These are phyloP conservation scores for Eunapius fragilis DNA, from an alignment of 37 sponge, comb jelly and placozoan species.

Conservation along the genomic window DNA sequence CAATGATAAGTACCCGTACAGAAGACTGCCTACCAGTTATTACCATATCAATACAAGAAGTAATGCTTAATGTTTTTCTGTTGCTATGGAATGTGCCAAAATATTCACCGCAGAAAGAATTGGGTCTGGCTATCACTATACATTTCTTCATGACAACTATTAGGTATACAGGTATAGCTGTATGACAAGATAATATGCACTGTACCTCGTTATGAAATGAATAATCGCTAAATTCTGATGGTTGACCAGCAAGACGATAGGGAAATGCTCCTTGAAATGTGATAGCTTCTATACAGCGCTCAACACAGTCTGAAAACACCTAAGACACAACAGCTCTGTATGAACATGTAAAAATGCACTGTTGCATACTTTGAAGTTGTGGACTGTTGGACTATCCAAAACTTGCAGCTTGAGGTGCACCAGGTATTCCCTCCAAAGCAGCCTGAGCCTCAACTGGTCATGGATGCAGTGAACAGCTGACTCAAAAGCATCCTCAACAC, in stretches of 20 bases:
- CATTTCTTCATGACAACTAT: no score
- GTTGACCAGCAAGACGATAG: background rate
- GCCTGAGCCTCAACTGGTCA: background rate
- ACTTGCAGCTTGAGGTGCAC: slow-evolving; percentile 2
- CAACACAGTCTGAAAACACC: slow-evolving; percentile 24
- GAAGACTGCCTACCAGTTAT: no score
- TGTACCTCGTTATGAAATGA: slow-evolving; percentile 41
- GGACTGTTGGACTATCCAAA: background rate
- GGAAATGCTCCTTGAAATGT: background rate
- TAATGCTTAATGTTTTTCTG: no score
- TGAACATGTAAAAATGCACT: background rate
- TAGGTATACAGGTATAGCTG: no score
- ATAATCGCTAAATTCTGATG: slow-evolving; percentile 9
- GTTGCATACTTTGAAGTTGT: background rate
- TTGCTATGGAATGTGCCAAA: no score
- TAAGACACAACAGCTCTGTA: background rate
- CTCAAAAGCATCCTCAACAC: slow-evolving; percentile 46
- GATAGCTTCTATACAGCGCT: slow-evolving; percentile 43
- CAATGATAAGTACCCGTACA: no score
- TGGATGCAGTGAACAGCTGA: slow-evolving; percentile 39
- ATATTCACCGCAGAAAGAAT: no score
- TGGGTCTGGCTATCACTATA: no score
- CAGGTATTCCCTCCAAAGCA: slow-evolving; percentile 50
- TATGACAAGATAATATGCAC: no score
- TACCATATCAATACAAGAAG: no score